Evolutionary conservation across 2,113 vertebrate genomes (phyloP).

Genomic region (Spea multiplicata): DNA sequence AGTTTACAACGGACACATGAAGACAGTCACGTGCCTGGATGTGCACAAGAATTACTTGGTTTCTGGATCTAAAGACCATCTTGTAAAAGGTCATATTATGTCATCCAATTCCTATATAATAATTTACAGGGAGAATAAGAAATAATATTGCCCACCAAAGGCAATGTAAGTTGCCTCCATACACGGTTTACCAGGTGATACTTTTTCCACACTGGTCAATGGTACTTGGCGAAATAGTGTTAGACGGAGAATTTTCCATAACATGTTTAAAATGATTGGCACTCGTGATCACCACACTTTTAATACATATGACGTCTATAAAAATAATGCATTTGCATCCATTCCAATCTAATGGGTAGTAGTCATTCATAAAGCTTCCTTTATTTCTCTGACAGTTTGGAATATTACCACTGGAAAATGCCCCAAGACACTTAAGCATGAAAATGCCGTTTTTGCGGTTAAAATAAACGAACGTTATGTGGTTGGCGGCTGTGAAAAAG

Average conservation of each 20-base stretch:
- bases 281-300: too few relatives aligned
- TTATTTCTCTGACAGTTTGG: slow-evolving; percentile 72
- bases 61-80: slow-evolving; percentile 80
- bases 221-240: too few relatives aligned
- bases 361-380: background rate
- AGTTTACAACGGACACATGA: slow-evolving; percentile 71
- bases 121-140: too few relatives aligned
- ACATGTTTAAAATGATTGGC: too few relatives aligned
- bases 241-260: too few relatives aligned
- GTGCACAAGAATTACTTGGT: slow-evolving; percentile 64
- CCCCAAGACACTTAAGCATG: slow-evolving; percentile 75
- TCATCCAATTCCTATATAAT: too few relatives aligned
- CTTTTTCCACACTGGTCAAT: too few relatives aligned
- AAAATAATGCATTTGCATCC: too few relatives aligned
- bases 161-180: too few relatives aligned
- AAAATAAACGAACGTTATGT: slow-evolving; percentile 64
- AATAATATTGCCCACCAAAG: background rate
- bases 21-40: slow-evolving; percentile 76
- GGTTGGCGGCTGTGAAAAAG: slow-evolving; percentile 74
- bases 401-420: slow-evolving; percentile 70
- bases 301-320: too few relatives aligned
- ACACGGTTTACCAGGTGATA: too few relatives aligned
- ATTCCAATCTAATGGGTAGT: too few relatives aligned
- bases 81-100: slow-evolving; percentile 76
- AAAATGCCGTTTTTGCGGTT: slow-evolving; percentile 65